Percentiles rank a stretch among this genome's conserved stretches.
phyloP scores from a whole-genome alignment of 2,113 vertebrate species.

The Tragulus kanchil region DNA sequence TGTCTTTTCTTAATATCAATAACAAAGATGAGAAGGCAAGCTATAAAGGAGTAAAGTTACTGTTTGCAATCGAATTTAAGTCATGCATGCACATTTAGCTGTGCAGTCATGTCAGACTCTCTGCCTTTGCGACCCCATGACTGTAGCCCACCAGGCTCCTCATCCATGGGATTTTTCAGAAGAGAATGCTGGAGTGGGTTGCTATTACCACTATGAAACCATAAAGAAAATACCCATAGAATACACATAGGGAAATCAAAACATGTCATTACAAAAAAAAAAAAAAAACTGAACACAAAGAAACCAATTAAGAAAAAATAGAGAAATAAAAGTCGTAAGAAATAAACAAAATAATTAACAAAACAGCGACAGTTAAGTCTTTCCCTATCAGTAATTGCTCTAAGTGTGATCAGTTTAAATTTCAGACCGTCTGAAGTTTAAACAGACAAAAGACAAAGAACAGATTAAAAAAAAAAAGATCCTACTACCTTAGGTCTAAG shows the following conservation, averaged over 20 bases:
- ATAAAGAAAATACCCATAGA: background rate
- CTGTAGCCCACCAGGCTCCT: no score
- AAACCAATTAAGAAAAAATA: no score
- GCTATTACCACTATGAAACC: background rate
- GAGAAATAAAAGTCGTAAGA: background rate
- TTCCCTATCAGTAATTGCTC: background rate
- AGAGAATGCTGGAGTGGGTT: no score
- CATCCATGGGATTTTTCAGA: no score
- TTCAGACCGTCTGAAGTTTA: no score
- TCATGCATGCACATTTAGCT: no score
- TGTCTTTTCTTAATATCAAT: background rate
- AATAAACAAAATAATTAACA: background rate
- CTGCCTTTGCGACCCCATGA: no score
- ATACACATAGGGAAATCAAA: background rate
- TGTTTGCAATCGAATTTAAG: background rate
- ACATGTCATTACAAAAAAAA: background rate
- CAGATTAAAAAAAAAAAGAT: background rate
- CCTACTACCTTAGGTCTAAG: background rate
- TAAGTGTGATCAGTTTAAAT: background rate
- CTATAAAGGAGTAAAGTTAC: background rate
- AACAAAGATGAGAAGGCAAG: background rate
- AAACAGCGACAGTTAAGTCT: background rate
- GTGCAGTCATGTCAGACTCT: no score
- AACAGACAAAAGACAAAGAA: background rate
- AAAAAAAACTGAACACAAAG: background rate